Base-by-base conservation (phyloP, 1,140 invertebrate species). In the Pachypeltis micranthus region DNA sequence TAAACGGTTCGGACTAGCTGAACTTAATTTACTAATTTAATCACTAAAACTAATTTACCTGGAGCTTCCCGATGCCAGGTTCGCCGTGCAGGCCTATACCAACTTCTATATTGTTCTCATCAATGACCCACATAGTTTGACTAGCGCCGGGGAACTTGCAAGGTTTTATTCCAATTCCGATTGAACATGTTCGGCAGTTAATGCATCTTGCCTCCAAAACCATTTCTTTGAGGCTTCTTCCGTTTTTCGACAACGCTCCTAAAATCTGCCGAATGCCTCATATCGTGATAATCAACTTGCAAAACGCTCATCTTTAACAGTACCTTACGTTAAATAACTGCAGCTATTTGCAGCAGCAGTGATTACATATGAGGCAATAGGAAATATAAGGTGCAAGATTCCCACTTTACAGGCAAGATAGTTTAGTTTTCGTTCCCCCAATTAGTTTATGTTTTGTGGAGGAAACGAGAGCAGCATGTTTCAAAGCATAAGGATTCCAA, bases 51-150 rank as follows among this genome's bases (percentile, higher is more conserved):
- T 19, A 31, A 54, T 72, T 74, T 67, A 88, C 77, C 71, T 85
- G 83, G 24, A 82, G 75, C 70, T 83, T 81, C 64, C 80, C 78
- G 14, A 88, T 83, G 23, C 91, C 91, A n/a, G 87, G 85, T 75
- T 94, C 91, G 0, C 90, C 91, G 72, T 93, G 90, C 56, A 92
- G 80, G 58, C 91, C 91, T 24, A 90, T 78, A 0, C 91, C 91
- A 7, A 92, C 74, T 75, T 92, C 90, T 73, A 92, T 82, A 72
- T 88, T 81, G 70, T 85, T 83, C 0, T 74, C 59, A 7, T 75
- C 74, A 27, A 92, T 74, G 21, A 81, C 76, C 69, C 91, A 91
- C 60, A 87, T 76, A 0, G 80, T 79, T 1, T 73, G 74, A 72
- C 75, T 66, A 79, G 76, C 28, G 76, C 84, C 84, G 63, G 90